phyloP scores from a whole-genome alignment of 2,888 invertebrate species.

The Megastigmus dorsalis region DNA sequence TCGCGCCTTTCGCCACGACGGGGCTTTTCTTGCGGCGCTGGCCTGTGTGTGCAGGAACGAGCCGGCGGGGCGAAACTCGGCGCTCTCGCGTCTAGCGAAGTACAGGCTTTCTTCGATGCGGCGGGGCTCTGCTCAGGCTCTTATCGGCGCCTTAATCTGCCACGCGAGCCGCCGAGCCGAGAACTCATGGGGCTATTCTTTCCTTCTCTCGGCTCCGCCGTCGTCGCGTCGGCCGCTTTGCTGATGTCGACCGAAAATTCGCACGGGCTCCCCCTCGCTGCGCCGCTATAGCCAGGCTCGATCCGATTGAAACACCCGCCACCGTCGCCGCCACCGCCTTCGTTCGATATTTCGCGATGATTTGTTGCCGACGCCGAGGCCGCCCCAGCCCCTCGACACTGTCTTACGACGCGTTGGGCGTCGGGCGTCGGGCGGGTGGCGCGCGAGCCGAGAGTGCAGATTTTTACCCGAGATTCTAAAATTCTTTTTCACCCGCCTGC shows the following conservation, averaged over 20 bases:
- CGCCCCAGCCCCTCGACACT: neutral
- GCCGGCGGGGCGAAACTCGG: too few relatives aligned
- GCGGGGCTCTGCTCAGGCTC: too few relatives aligned
- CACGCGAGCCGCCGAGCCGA: conserved; percentile 5
- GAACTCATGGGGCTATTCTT: neutral
- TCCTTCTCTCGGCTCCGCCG: neutral
- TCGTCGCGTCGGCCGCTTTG: neutral
- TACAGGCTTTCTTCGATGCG: neutral
- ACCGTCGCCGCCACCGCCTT: too few relatives aligned
- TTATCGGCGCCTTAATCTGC: conserved; percentile 40
- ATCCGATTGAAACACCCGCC: conserved; percentile 8
- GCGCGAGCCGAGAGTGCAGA: neutral
- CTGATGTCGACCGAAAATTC: conserved; percentile 36
- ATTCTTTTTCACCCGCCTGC: too few relatives aligned
- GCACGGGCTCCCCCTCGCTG: too few relatives aligned
- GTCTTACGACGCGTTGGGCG: too few relatives aligned
- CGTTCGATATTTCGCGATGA: conserved; percentile 34
- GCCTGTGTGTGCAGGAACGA: neutral
- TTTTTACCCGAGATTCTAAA: conserved; percentile 12
- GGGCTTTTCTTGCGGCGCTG: neutral
- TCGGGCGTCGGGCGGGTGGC: too few relatives aligned
- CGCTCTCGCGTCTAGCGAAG: neutral
- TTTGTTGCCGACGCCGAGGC: conserved; percentile 20
- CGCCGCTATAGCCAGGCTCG: too few relatives aligned
- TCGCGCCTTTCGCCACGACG: neutral